phyloP scores from a whole-genome alignment of 2,888 invertebrate species.

The Drosophila kuntzei region DNA sequence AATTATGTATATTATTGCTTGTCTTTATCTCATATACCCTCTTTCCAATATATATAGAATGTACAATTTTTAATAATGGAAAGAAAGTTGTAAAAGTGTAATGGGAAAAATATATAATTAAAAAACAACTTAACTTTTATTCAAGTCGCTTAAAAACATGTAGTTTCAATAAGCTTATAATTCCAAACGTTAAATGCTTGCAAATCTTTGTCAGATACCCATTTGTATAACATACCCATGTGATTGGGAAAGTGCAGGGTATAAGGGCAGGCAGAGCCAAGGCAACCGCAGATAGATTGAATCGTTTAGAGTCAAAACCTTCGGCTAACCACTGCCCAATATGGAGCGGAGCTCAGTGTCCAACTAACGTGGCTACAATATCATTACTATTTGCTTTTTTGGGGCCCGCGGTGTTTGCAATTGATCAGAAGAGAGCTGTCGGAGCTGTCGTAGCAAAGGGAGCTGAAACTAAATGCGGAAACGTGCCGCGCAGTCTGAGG shows the following conservation, averaged over 20 bases:
- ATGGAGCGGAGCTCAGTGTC: slow-evolving; percentile 43
- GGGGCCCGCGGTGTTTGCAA: slow-evolving; percentile 63
- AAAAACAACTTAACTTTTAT: too few species aligned
- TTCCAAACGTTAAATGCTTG: too few species aligned
- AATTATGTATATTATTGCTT: too few species aligned
- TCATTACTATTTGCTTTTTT: slow-evolving; percentile 70
- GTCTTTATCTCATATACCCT: too few species aligned
- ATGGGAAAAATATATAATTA: too few species aligned
- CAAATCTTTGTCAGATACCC: too few species aligned
- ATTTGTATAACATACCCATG: neutral
- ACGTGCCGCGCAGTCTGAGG: slow-evolving; percentile 64
- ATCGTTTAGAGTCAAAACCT: slow-evolving; percentile 71
- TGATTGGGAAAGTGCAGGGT: slow-evolving; percentile 2
- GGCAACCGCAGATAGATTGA: slow-evolving; percentile 56
- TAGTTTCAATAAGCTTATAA: too few species aligned
- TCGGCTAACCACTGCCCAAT: slow-evolving; percentile 47
- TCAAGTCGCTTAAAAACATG: too few species aligned
- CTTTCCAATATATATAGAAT: too few species aligned
- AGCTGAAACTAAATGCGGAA: slow-evolving; percentile 71
- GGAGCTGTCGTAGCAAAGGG: neutral
- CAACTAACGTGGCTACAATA: slow-evolving; percentile 55
- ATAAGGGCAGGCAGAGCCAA: slow-evolving; percentile 13
- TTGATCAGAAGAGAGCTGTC: slow-evolving; percentile 55
- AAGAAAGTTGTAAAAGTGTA: too few species aligned
- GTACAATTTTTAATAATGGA: too few species aligned